Base-by-base conservation (phyloP, 2,113 vertebrate genomes). In the Colistium nudipinnis region DNA sequence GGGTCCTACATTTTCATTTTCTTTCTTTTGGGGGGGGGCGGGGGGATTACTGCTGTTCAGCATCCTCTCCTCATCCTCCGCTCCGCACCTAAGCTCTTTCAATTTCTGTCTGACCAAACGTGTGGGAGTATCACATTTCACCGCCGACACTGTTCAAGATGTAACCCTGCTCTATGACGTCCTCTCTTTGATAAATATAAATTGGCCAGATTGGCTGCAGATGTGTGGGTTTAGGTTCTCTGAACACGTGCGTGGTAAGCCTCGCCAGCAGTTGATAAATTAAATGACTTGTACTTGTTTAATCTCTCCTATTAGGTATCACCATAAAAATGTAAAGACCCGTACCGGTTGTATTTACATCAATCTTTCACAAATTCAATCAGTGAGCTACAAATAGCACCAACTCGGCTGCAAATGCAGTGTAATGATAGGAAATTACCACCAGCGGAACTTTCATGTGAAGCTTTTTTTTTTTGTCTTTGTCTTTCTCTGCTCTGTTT, bases 81-180 rank as follows among this genome's bases (percentile, higher is more conserved):
- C 14, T 47, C 52, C 19, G 1, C 27, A 51, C 71, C 64, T 74
- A 4, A 52, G 69, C 72, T 48, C 70, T 76, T 65, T 76, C 53
- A 43, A 47, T 82, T 75, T 83, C 41, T 1, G 10, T 24, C 63
- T 71, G 49, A 70, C 51, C 59, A 30, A 62, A 74, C 17, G 56
- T 52, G 83, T 80, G 62, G 78, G 85, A 77, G 80, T 69, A 65
- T 86, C 70, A 30, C 72, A 69, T 84, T 84, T 87, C 87, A 88
- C 65, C 25, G 2, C 71, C 36, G 57, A 83, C 66, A 55, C 67
- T 62, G 31, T 62, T 83, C 54, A 80, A 86, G 74, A 82, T 85
- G 78, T 62, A 75, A 22, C 74, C 77, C 8, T 61, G 65, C 70
- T 84, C 44, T 28, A 5, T 54, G 69, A 77, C 72, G 59, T 80